Evolutionary conservation across 2,888 invertebrate species (phyloP), one percentile per base, ranked within the genome.

Genomic region (Perdita meconis): DNA sequence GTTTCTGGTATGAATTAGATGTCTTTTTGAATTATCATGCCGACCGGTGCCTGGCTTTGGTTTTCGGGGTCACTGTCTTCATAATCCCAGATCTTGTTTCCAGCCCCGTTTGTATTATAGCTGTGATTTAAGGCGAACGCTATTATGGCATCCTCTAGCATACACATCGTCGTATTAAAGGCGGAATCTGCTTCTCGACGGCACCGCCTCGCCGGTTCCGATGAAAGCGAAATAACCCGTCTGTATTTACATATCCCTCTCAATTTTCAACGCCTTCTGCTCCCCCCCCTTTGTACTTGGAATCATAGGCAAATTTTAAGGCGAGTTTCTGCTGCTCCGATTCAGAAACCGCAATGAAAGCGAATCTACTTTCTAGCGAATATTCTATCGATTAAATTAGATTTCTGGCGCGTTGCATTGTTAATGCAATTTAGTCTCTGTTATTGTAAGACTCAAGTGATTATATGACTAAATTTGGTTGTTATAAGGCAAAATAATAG

Each of bases 101-200:
- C 34, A n/a, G 47, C n/a, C 53, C 60, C 36, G 67, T 8, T 36
- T 1, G 57, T 63, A 71, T 74, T 74, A 69, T 74, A 55, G 22
- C 19, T 51, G 74, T 82, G 73, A 65, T 82, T 74, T 77, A 79
- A 47, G 51, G 59, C 61, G 67, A 69, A 72, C 69, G 82, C 72
- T 77, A 76, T 47, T 47, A 59, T 38, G 63, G 2, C 2, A 38
- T 22, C 55, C 63, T 22, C 53, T 19, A 51, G 82, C 65, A 82
- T 79, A 78, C 72, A 72, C 68, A 80, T 78, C 65, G 77, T 80
- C 78, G 60, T 55, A 78, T 82, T 80, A 82, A 42, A 63, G 36
- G 36, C 72, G 65, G 60, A 10, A 55, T 72, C 73, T 66, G 16
- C 53, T 72, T 66, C 60, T 40, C 13, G 30, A 1, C 44, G 64